Percentiles rank a stretch among this genome's conserved stretches.
These are phyloP conservation scores for Phocides pigmalion DNA, from an alignment of 1,140 invertebrate species.

Conservation along the genomic window DNA sequence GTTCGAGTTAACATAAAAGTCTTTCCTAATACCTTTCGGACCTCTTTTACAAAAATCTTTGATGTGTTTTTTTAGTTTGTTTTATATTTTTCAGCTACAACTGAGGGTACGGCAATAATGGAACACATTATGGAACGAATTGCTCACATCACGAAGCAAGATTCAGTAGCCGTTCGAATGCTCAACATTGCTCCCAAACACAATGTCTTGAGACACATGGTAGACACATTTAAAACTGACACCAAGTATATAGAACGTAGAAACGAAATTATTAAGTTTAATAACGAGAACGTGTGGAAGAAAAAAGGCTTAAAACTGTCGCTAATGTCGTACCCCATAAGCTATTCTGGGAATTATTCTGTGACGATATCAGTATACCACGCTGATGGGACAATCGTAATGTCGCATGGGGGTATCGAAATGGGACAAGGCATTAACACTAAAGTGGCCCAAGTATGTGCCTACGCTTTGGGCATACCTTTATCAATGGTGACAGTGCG, in stretches of 20 bases:
- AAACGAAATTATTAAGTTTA: conserved; percentile 60
- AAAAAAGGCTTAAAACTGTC: conserved; percentile 85
- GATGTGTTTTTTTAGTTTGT: too few relatives aligned
- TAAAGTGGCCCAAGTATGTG: conserved; percentile 89
- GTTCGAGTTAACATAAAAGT: too few relatives aligned
- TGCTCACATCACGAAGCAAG: conserved; percentile 86
- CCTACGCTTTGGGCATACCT: conserved; percentile 89
- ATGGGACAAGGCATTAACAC: conserved; percentile 89
- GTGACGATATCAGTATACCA: conserved; percentile 87
- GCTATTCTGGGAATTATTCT: conserved; percentile 81
- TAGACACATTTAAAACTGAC: conserved; percentile 70
- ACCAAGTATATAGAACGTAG: conserved; percentile 85
- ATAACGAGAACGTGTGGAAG: conserved; percentile 86
- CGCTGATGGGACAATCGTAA: conserved; percentile 86
- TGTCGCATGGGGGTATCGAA: conserved; percentile 89
- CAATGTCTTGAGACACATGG: conserved; percentile 80
- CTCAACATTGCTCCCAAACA: conserved; percentile 85
- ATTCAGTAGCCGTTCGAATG: conserved; percentile 88
- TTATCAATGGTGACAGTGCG: conserved; percentile 88
- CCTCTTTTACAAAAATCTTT: too few relatives aligned
- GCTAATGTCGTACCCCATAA: conserved; percentile 84
- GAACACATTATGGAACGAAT: conserved; percentile 95
- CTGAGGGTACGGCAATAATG: conserved; percentile 87
- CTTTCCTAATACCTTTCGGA: too few relatives aligned
- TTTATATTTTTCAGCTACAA: conserved; percentile 85